Base-by-base conservation (phyloP, 2,797 vertebrate species). In the Fringilla coelebs region DNA sequence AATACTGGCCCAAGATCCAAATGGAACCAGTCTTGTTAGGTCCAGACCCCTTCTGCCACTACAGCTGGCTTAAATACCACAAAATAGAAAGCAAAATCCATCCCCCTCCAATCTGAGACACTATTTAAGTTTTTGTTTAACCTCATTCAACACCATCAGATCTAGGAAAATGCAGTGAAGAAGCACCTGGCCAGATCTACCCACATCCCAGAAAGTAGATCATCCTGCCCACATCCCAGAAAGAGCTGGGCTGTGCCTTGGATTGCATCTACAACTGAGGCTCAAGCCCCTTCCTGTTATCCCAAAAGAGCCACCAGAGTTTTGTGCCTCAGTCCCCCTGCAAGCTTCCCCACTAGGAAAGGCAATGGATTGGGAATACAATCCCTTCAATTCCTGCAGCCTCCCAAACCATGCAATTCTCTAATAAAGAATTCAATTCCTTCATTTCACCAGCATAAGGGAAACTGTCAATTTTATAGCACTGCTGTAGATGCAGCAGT, bases 251-350 rank as follows among this genome's bases (percentile, higher is more conserved):
- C 52, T 68, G 51, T 38, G 13, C 70, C 41, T 18, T 36, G 41
- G 29, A 24, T 0, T 61, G 15, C 11, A 41, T 1, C 34, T n/a
- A 4, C 22, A 40, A 2, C 0, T 34, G 21, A 68, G 61, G 41
- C 49, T 82, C 22, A 5, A 51, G 45, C 5, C 3, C 17, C 3
- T 49, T 60, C 38, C 38, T 63, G 58, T 17, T 8, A 77, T 10
- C 26, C 29, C 67, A 34, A 38, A 20, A 67, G n/a, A 88, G 21
- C 11, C 61, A 45, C 3, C 29, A 21, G 5, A n/a, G 20, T 10
- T 89, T 29, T 2, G 5, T 10, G n/a, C 32, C n/a, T 45, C 43
- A 22, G 40, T 11, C 57, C 18, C 58, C 24, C 61, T 25, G 43
- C 36, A 34, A 38, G 45, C 48, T 26, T 71, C 45, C 48, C 65